Evolutionary conservation across 1,140 invertebrate genomes (phyloP).

Genomic region (Drosophila funebris): DNA sequence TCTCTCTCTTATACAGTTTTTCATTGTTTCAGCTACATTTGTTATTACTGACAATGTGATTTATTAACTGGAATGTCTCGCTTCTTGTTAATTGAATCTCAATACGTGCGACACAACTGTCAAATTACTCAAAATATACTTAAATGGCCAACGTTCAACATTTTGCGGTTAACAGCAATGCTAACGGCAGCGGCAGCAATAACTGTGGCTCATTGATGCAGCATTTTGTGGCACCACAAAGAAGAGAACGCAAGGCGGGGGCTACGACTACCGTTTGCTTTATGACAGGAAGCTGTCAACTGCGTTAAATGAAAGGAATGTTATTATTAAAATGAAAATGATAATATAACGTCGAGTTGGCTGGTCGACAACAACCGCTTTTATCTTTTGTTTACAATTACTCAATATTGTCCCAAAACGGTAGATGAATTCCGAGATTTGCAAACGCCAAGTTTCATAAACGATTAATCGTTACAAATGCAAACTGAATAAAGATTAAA

Average conservation of each 20-base stretch:
- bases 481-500: no score
- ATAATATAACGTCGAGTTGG: slow-evolving; percentile 51
- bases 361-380: slow-evolving; percentile 30
- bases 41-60: slow-evolving; percentile 47
- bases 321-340: slow-evolving; percentile 72
- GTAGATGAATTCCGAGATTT: neutral
- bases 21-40: neutral
- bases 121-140: slow-evolving; percentile 30
- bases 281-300: slow-evolving; percentile 74
- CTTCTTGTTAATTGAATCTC: slow-evolving; percentile 67
- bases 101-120: slow-evolving; percentile 57
- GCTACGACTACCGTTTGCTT: slow-evolving; percentile 50
- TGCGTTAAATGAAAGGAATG: slow-evolving; percentile 31
- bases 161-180: slow-evolving; percentile 21
- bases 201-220: slow-evolving; percentile 15
- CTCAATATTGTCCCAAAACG: neutral
- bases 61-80: slow-evolving; percentile 60
- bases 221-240: slow-evolving; percentile 23
- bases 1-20: neutral
- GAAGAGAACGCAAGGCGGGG: no score
- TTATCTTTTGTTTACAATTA: slow-evolving; percentile 52
- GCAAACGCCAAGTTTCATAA: neutral
- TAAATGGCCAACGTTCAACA: slow-evolving; percentile 25
- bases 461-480: neutral
- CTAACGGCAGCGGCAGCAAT: slow-evolving; percentile 24